These are phyloP conservation scores for Neomorphus geoffroyi DNA, from an alignment of 2,797 vertebrate genomes.

Conservation along the genomic window DNA sequence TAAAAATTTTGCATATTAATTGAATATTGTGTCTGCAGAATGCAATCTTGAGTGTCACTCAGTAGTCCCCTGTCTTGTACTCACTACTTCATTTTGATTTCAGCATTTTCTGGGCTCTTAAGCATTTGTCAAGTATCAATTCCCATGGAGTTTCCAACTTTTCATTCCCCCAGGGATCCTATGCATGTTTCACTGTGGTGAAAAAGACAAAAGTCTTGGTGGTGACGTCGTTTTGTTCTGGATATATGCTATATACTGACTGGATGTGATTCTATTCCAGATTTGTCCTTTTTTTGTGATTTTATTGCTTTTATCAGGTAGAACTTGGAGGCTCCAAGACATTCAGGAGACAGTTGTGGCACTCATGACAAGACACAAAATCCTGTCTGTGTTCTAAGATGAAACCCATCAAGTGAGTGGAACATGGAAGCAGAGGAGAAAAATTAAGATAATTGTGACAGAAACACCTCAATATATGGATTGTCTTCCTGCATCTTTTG, in stretches of 20 bases:
- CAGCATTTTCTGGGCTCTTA: conserved; percentile 3
- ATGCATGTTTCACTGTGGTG: background rate
- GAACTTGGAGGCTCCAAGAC: background rate
- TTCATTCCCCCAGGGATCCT: background rate
- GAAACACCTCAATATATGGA: background rate
- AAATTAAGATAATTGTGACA: background rate
- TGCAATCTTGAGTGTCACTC: background rate
- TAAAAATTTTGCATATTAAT: background rate
- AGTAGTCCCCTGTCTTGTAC: background rate
- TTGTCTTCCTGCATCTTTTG: background rate
- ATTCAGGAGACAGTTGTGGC: background rate
- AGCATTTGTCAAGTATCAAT: background rate
- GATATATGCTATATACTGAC: background rate
- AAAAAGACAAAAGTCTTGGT: background rate
- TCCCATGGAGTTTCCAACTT: background rate
- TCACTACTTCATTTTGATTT: background rate
- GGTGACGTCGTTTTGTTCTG: background rate
- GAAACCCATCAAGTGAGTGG: background rate
- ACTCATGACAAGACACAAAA: background rate
- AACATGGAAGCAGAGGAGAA: background rate
- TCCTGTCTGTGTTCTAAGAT: background rate
- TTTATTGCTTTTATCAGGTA: background rate
- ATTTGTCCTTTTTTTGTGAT: background rate
- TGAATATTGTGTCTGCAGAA: background rate
- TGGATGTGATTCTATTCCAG: background rate